phyloP scores from a whole-genome alignment of 2,888 invertebrate species.

The Dryococelus australis region DNA sequence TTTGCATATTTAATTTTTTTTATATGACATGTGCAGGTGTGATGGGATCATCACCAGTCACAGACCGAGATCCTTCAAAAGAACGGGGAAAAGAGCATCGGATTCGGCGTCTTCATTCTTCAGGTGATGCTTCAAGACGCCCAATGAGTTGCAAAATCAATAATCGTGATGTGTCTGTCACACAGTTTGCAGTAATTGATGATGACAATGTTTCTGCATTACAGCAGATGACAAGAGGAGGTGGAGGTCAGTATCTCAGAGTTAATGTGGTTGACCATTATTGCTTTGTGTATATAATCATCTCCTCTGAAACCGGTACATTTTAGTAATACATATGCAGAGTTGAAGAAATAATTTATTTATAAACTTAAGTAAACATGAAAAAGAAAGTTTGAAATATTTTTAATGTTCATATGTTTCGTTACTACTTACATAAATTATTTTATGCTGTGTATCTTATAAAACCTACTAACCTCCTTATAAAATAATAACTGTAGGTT shows the following conservation, averaged over 20 bases:
- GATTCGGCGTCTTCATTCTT: conserved; percentile 47
- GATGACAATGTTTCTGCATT: conserved; percentile 90
- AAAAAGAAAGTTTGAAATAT: no score
- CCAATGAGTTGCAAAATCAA: conserved; percentile 47
- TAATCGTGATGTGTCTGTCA: conserved; percentile 78
- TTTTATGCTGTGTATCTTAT: no score
- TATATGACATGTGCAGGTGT: conserved; percentile 35
- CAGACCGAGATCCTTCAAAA: conserved; percentile 57
- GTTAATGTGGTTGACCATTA: no score
- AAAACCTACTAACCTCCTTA: no score
- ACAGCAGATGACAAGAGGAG: conserved; percentile 89
- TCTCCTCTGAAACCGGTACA: no score
- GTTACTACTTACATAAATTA: no score
- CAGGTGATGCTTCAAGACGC: conserved; percentile 43
- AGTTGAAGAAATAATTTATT: no score
- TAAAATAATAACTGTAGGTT: no score
- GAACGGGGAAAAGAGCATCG: conserved; percentile 54
- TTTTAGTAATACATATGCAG: no score
- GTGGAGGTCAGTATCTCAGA: conserved; percentile 63
- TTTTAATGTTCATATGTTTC: no score
- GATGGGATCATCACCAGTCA: conserved; percentile 52
- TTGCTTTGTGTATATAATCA: no score
- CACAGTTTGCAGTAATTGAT: conserved; percentile 91
- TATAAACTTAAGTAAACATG: no score
- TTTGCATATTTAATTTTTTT: neutral